A percentile compares a stretch with the other conserved stretches of the same genome.
These are phyloP conservation scores for Anolis sagrei DNA, from an alignment of 2,113 vertebrate species.

Conservation along the genomic window DNA sequence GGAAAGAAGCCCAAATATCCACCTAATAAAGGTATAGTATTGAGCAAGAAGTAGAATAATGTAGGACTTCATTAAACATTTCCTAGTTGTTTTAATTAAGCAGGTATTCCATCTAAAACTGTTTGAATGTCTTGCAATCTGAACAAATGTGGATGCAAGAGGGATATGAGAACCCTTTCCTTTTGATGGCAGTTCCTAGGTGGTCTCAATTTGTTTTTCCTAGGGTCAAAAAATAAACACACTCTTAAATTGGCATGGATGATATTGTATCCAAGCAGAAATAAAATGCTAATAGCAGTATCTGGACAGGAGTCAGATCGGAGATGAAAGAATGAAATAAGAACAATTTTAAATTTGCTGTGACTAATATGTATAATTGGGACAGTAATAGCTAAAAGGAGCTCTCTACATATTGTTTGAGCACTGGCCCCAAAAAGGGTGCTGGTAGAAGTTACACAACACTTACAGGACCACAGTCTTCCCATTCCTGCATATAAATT, in stretches of 20 bases:
- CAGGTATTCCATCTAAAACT: background rate
- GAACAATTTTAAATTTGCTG: background rate
- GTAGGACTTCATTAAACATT: background rate
- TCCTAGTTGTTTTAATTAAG: background rate
- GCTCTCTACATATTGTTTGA: no score
- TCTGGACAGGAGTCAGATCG: no score
- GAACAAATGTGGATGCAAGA: background rate
- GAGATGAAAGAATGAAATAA: background rate
- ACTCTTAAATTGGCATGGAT: background rate
- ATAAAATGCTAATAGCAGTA: background rate
- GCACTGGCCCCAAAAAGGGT: no score
- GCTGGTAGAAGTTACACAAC: background rate
- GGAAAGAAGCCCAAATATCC: conserved; percentile 98
- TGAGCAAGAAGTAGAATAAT: background rate
- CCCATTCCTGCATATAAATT: background rate
- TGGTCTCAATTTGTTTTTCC: background rate
- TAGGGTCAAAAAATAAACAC: background rate
- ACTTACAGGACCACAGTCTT: background rate
- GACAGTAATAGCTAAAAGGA: background rate
- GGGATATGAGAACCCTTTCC: background rate
- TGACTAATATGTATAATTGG: background rate
- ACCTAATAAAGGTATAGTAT: conserved; percentile 93
- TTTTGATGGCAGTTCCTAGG: background rate
- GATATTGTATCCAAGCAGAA: background rate
- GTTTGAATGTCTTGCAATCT: background rate